Base-by-base conservation (phyloP, 1,140 invertebrate genomes). In the Drosophila kanapiae region DNA sequence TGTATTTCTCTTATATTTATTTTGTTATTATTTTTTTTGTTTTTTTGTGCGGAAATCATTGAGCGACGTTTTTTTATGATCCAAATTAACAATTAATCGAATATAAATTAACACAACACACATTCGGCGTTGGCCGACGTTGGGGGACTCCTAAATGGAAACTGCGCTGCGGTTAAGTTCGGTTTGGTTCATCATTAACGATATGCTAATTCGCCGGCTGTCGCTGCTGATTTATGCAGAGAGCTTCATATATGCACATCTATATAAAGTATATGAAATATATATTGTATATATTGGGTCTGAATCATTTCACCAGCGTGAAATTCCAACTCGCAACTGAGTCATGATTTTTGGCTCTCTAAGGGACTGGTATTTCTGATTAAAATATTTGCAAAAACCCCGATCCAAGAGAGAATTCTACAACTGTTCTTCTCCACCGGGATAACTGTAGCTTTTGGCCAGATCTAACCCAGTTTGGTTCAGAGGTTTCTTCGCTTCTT, bases 91-190 rank as follows among this genome's bases (percentile, higher is more conserved):
- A 87, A 87, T 87, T 86, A 86, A 86, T 83, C 80, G 75, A 62
- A 69, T 49, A 80, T 87, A 86, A 86, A 87, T 86, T 80, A 87
- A 79, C 79, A 76, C 83, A 87, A 79, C 79, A 76, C 83, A 79
- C 74, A 79, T 71, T 85, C 71, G 16, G 43, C 35, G 35, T 57
- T 48, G 59, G 45, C 23, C 16, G 42, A 23, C n/a, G n/a, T n/a
- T n/a, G 23, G 23, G 23, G 14, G 18, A 29, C 60, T 49, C 35
- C 48, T 56, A 38, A 57, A 68, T 53, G 40, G 62, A 45, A 56
- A 45, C 40, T 37, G 31, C 38, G 27, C 10, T 31, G 29, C 43
- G 18, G 48, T 23, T 40, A n/a, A 31, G 29, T 60, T 31, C 6
- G 48, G 31, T 18, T 57, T 31, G 62, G 47, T 70, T 59, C 23